These are phyloP conservation scores for Lasioglossum vierecki DNA, from an alignment of 2,888 invertebrate species.

Conservation along the genomic window DNA sequence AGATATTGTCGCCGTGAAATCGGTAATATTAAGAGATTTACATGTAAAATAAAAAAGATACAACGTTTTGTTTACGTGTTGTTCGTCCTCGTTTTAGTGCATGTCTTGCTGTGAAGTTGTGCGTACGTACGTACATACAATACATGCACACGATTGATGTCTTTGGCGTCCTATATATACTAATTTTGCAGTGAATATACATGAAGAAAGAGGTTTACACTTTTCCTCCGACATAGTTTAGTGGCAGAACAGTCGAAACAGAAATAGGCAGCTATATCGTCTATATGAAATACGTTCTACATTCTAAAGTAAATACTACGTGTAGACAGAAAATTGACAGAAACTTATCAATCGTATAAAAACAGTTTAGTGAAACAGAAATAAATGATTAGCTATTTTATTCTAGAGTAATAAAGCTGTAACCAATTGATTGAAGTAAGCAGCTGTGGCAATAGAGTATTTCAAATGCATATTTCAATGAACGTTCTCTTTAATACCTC, in stretches of 20 bases:
- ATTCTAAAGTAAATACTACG: neutral
- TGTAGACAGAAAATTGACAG: neutral
- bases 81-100: constrained; percentile 26
- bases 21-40: constrained; percentile 1
- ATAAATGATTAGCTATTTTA: neutral
- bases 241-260: neutral
- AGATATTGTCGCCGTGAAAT: constrained; percentile 1
- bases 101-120: constrained; percentile 25
- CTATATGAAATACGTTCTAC: neutral
- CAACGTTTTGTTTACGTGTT: constrained; percentile 12
- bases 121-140: constrained; percentile 54
- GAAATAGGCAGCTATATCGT: neutral
- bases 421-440: neutral
- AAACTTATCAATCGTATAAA: neutral
- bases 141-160: constrained; percentile 61
- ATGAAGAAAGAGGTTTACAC: constrained; percentile 8
- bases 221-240: neutral
- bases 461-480: neutral
- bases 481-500: neutral
- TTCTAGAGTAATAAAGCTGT: neutral
- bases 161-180: constrained; percentile 49
- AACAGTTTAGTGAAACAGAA: neutral
- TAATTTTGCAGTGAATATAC: constrained; percentile 20
- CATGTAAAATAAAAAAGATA: neutral
- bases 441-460: neutral